Conservation (phyloP, 2,888 invertebrate genomes). For the Ctenicera cuprea region DNA sequence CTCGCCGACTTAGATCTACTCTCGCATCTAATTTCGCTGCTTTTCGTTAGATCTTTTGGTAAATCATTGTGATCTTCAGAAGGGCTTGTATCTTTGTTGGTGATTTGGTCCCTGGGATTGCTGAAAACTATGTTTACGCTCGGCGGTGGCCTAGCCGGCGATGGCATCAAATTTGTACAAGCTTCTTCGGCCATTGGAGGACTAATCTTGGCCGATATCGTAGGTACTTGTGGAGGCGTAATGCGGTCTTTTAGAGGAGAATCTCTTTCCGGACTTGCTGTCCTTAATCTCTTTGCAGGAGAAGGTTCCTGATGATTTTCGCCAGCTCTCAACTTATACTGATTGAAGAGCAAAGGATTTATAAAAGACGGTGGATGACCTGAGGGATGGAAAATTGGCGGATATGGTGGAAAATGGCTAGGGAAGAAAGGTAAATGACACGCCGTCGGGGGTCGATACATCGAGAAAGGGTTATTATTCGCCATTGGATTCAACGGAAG, state of each 20-base stretch:
- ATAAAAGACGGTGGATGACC: conserved; percentile 76
- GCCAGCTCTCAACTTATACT: conserved; percentile 72
- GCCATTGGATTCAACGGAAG: conserved; percentile 66
- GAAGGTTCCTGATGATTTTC: conserved; percentile 71
- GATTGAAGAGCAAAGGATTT: conserved; percentile 80
- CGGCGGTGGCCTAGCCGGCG: conserved; percentile 78
- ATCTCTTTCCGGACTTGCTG: conserved; percentile 62
- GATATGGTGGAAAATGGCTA: conserved; percentile 75
- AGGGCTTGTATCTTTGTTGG: conserved; percentile 51
- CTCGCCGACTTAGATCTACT: conserved; percentile 66
- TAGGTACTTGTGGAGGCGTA: conserved; percentile 76
- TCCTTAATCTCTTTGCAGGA: conserved; percentile 55
- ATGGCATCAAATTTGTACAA: conserved; percentile 75
- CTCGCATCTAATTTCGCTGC: conserved; percentile 63
- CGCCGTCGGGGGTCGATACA: conserved; percentile 81
- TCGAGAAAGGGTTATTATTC: conserved; percentile 78
- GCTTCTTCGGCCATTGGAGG: conserved; percentile 82
- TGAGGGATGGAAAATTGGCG: conserved; percentile 71
- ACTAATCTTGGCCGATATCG: conserved; percentile 75
- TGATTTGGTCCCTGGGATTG: conserved; percentile 60
- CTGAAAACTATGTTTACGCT: conserved; percentile 62
- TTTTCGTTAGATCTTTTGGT: conserved; percentile 66
- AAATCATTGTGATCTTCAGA: conserved; percentile 62
- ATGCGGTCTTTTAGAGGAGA: conserved; percentile 72
- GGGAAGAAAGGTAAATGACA: conserved; percentile 78